Conservation (phyloP, 2,797 vertebrate species). For the Karalla daura region DNA sequence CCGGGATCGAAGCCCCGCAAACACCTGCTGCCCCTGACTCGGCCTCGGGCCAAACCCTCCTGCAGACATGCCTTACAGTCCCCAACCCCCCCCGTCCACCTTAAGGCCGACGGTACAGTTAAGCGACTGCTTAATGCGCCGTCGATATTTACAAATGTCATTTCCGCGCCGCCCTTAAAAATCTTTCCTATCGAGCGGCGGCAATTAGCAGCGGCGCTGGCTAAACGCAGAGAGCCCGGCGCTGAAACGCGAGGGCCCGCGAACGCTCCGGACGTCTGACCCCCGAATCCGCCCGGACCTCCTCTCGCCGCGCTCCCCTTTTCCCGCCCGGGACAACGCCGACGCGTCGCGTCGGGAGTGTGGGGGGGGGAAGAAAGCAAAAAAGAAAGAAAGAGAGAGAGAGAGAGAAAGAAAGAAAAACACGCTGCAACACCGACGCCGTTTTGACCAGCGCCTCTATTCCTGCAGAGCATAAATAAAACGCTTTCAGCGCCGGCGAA, state of each 20-base stretch:
- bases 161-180: not conserved
- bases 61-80: not conserved
- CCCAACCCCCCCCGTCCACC: not conserved
- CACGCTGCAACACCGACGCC: not conserved
- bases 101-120: not conserved
- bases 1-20: constrained; percentile 13
- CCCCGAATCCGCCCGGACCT: too few relatives aligned
- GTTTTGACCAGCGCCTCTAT: not conserved
- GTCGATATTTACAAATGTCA: not conserved
- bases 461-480: not conserved
- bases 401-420: too few relatives aligned
- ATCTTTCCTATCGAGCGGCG: not conserved
- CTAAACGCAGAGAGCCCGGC: not conserved
- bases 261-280: too few relatives aligned
- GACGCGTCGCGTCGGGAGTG: too few relatives aligned
- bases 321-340: too few relatives aligned
- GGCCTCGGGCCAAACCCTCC: not conserved
- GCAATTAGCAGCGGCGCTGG: not conserved
- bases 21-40: constrained; percentile 20
- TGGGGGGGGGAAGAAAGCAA: too few relatives aligned
- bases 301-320: too few relatives aligned
- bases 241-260: too few relatives aligned
- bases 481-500: not conserved
- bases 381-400: too few relatives aligned
- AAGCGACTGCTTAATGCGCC: not conserved